Base-by-base conservation (phyloP, 2,888 invertebrate species). In the Drosophila imparisetae region DNA sequence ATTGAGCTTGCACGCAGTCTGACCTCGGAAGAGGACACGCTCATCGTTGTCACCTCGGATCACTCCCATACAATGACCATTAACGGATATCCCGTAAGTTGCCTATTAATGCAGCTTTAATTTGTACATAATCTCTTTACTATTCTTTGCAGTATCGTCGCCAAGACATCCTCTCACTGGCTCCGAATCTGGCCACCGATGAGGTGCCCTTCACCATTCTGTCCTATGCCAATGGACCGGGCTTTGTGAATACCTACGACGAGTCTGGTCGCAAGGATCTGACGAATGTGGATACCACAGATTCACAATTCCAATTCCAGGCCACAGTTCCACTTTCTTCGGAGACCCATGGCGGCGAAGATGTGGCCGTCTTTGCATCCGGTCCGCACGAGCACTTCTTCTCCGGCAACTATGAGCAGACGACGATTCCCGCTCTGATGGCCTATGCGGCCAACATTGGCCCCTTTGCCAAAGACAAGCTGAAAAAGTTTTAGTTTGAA, bases 331-430 rank as follows among this genome's bases (percentile, higher is more conserved):
- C 96, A 0, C 93, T 95, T 48, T 34, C 82, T 0, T 93, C 94
- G 2, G 96, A 96, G 88, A 96, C 96, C 0, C 96, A 96, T 81
- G 96, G 96, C 0, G 96, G 96, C 0, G 97, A 97, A 76, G 97
- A 97, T 90, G 96, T 97, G 0, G 95, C 95, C 0, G 95, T 97
- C 0, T 96, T 95, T 92, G 96, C 97, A 0, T 93, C 93, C 0
- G 97, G 95, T 50, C 97, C 96, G 1, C 95, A 95, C 94, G 94
- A 96, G 0, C 97, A 97, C 90, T 93, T 97, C 1, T 96, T 97
- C 90, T 94, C 95, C 0, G 97, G 97, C 4, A 95, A 95, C 60
- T 95, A 96, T 82, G 96, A 97, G 81, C 96, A 97, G 92, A 95
- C 95, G 89, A 95, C 94, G 84, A 95, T 97, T 53, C 96, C 97